Evolutionary conservation across 2,888 invertebrate species (phyloP), one percentile per base, ranked within the genome.

Genomic region (Pandemis corylana): DNA sequence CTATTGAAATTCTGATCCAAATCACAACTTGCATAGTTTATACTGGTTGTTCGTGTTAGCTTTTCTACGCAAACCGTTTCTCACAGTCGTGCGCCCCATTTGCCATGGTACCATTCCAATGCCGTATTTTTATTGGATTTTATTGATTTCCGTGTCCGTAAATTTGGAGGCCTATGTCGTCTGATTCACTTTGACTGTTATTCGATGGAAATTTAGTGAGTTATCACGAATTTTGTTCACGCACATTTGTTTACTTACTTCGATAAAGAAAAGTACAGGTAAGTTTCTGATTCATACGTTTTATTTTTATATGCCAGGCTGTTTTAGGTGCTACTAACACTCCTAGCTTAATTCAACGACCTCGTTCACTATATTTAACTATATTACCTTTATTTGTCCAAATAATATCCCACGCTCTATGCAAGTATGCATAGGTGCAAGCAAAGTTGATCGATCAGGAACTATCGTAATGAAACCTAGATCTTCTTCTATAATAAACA

Each of bases 121-220:
- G n/a, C 51, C 63, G 3, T 36, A 59, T 7, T 61, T 66, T 41
- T 71, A 71, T 71, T 41, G 20, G 36, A 44, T 28, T 70, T 53
- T 72, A 72, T 72, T 61, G 66, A 72, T 72, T 72, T 66, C 46
- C 56, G 46, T 9, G 65, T 13, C 46, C 7, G 59, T 51, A 51
- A 44, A 61, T 61, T 41, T 41, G 65, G 51, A 59, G 71, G 59
- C 44, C 59, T n/a, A 7, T n/a, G 66, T n/a, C 51, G n/a, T 51
- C 28, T 46, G 36, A 28, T 66, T 66, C 51, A 51, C 49, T 66
- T 36, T 66, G 28, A 65, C 65, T 49, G 28, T 53, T 42, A n/a
- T 13, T 41, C 15, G 20, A 56, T 65, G 65, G 20, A 7, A 65
- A 49, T 49, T 20, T 13, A 46, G 44, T 13, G 42, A 46, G 15